Conservation (phyloP, 1,140 invertebrate genomes). For the Diplogasteroides magnus region DNA sequence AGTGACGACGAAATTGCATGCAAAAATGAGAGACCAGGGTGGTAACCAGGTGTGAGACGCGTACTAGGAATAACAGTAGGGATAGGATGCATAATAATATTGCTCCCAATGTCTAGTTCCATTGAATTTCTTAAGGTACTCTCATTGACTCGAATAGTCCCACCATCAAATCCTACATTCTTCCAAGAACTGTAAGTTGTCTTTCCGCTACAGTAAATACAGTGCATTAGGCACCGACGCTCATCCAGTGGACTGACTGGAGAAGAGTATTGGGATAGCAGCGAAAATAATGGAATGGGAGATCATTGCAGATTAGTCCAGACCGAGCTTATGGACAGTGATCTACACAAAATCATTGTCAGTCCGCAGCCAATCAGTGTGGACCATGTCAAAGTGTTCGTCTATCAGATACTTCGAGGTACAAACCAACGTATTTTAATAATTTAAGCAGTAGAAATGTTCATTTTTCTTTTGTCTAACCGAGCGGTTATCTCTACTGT, state of each 20-base stretch:
- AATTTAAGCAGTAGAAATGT: too few relatives aligned
- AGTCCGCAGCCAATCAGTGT: constrained; percentile 93
- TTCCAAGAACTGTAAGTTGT: constrained; percentile 54
- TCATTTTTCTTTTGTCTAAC: too few relatives aligned
- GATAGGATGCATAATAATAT: too few relatives aligned
- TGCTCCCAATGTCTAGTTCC: neutral
- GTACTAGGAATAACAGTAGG: too few relatives aligned
- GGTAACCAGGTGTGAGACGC: too few relatives aligned
- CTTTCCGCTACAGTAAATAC: neutral
- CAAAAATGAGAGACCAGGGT: too few relatives aligned
- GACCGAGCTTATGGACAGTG: constrained; percentile 96
- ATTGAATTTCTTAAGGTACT: constrained; percentile 35
- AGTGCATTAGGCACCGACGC: neutral
- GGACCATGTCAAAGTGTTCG: constrained; percentile 99
- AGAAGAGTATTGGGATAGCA: too few relatives aligned
- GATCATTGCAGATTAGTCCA: constrained; percentile 81
- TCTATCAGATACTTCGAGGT: constrained; percentile 97
- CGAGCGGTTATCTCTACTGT: too few relatives aligned
- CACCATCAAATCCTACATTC: constrained; percentile 54
- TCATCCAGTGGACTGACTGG: neutral
- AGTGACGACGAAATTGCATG: too few relatives aligned
- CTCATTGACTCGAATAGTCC: constrained; percentile 48
- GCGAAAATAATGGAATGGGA: neutral
- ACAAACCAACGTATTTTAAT: too few relatives aligned
- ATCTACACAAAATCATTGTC: constrained; percentile 99